Conservation (phyloP, 2,113 vertebrate species). For the Aix galericulata region DNA sequence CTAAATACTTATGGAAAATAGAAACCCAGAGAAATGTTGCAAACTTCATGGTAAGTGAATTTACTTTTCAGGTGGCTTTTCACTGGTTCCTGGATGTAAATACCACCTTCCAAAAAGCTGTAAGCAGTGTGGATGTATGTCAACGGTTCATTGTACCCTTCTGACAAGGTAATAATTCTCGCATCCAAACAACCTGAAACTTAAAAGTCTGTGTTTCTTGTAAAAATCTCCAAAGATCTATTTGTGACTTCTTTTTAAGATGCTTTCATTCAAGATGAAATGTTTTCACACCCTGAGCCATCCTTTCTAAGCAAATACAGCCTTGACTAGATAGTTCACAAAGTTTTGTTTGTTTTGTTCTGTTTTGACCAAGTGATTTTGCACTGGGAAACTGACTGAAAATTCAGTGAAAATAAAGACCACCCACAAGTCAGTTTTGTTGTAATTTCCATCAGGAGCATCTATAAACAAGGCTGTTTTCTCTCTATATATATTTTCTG, state of each 20-base stretch:
- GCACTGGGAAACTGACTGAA: neutral
- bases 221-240: neutral
- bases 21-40: neutral
- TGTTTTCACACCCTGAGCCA: neutral
- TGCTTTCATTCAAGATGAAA: neutral
- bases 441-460: neutral
- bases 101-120: neutral
- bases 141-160: neutral
- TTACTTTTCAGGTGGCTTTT: neutral
- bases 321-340: neutral
- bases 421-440: neutral
- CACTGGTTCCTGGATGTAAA: neutral
- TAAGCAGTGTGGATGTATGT: neutral
- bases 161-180: slow-evolving; percentile 4
- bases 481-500: neutral
- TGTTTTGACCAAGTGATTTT: neutral
- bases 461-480: neutral
- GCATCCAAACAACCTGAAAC: slow-evolving; percentile 2
- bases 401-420: neutral
- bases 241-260: neutral
- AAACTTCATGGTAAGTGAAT: neutral
- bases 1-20: neutral
- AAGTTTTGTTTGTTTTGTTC: neutral
- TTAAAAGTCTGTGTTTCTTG: neutral
- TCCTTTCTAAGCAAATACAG: neutral